A percentile compares a stretch with the other conserved stretches of the same genome.
Evolutionary conservation across 2,113 vertebrate species (phyloP).

Genomic region (Desmodus rotundus): DNA sequence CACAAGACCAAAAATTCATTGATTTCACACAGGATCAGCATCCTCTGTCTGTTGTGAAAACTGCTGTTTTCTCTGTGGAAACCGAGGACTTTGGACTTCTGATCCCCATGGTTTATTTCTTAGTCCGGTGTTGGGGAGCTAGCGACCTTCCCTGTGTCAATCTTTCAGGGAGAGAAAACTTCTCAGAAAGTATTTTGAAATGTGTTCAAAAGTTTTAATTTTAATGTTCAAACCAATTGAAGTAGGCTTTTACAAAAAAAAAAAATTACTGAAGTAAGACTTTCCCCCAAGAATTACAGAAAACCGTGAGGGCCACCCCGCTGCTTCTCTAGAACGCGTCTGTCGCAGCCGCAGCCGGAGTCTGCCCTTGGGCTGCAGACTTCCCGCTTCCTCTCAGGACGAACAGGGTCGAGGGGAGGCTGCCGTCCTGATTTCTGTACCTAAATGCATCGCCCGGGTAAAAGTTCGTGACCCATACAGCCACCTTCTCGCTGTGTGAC

Average conservation of each 20-base stretch:
- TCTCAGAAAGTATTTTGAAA: not conserved
- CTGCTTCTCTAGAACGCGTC: too few species aligned
- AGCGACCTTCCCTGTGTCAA: not conserved
- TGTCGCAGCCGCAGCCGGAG: too few species aligned
- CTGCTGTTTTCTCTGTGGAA: not conserved
- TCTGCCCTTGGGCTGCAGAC: too few species aligned
- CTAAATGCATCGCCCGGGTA: not conserved
- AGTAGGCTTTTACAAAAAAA: not conserved
- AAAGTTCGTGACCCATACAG: not conserved
- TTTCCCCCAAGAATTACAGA: not conserved
- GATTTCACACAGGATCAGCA: not conserved
- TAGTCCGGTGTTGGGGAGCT: not conserved
- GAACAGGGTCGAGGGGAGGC: not conserved
- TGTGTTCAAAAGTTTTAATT: not conserved
- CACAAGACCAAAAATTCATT: not conserved
- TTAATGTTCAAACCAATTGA: not conserved
- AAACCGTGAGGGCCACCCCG: not conserved
- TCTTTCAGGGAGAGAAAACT: not conserved
- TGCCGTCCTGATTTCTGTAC: not conserved
- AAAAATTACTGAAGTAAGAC: not conserved
- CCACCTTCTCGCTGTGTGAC: not conserved
- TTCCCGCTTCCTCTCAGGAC: too few species aligned
- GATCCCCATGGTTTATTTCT: not conserved
- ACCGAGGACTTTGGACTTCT: not conserved
- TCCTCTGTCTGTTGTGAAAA: not conserved